Conservation (phyloP, 1,140 invertebrate species). For the Drosophila truncata region DNA sequence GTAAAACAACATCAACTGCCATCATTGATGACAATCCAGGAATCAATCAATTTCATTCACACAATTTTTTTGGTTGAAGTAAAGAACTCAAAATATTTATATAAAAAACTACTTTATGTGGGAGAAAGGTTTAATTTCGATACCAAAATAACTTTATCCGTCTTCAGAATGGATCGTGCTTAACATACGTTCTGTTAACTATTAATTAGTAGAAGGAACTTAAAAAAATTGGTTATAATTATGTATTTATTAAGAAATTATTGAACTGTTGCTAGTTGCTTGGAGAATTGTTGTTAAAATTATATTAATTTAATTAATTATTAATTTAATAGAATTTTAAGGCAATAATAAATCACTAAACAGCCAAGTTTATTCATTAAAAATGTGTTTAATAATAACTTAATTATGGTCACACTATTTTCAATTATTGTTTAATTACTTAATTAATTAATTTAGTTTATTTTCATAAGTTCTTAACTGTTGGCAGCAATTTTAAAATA, state of each 20-base stretch:
- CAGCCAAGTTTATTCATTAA: background rate
- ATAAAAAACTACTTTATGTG: too few relatives aligned
- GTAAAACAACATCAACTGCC: constrained; percentile 4
- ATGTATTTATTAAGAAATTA: background rate
- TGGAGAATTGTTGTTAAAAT: background rate
- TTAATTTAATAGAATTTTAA: background rate
- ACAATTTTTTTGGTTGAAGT: background rate
- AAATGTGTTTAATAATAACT: background rate
- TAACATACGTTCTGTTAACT: too few relatives aligned
- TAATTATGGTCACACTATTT: background rate
- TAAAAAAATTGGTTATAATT: background rate
- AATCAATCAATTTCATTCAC: constrained; percentile 3
- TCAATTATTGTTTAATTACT: background rate
- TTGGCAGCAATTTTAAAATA: too few relatives aligned
- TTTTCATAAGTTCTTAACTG: too few relatives aligned
- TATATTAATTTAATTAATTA: background rate
- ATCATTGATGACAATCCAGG: background rate
- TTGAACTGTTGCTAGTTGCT: background rate
- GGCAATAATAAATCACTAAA: too few relatives aligned
- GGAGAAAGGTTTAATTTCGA: too few relatives aligned
- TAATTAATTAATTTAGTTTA: too few relatives aligned
- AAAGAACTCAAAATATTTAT: too few relatives aligned
- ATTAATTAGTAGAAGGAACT: too few relatives aligned
- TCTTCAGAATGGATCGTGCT: too few relatives aligned
- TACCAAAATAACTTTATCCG: too few relatives aligned